These are phyloP conservation scores for Drosophila parabipectinata DNA, from an alignment of 1,140 invertebrate genomes.

Conservation along the genomic window DNA sequence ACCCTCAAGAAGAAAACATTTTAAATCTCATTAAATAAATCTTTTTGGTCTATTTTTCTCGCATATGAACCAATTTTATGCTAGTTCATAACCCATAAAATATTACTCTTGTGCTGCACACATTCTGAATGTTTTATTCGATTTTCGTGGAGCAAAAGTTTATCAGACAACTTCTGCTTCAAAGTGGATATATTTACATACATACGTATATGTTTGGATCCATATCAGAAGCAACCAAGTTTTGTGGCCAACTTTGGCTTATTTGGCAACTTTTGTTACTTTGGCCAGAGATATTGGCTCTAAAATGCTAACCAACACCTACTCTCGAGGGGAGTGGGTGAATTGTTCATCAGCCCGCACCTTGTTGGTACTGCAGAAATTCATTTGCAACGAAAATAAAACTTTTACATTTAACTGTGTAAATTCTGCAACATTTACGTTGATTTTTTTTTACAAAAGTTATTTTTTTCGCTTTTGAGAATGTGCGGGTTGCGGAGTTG, in stretches of 20 bases:
- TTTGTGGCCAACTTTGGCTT: constrained; percentile 44
- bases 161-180: constrained; percentile 26
- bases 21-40: constrained; percentile 4
- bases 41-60: neutral
- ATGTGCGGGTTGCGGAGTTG: constrained; percentile 14
- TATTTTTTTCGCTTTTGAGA: constrained; percentile 20
- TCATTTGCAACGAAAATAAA: constrained; percentile 81
- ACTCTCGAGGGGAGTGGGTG: constrained; percentile 2
- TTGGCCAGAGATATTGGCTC: constrained; percentile 42
- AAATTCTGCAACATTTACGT: constrained; percentile 68
- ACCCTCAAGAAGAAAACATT: too few relatives aligned
- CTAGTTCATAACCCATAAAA: constrained; percentile 45
- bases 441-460: constrained; percentile 13
- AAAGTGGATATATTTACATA: constrained; percentile 22
- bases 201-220: neutral
- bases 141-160: constrained; percentile 37
- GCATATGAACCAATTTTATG: constrained; percentile 1
- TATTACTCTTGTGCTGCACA: constrained; percentile 38
- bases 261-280: constrained; percentile 46
- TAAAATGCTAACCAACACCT: constrained; percentile 65
- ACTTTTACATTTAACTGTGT: constrained; percentile 80
- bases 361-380: constrained; percentile 54
- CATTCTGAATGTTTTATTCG: constrained; percentile 52
- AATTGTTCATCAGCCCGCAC: neutral
- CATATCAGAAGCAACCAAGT: constrained; percentile 25